phyloP scores from a whole-genome alignment of 2,888 invertebrate genomes.

The Trimorus sp. region DNA sequence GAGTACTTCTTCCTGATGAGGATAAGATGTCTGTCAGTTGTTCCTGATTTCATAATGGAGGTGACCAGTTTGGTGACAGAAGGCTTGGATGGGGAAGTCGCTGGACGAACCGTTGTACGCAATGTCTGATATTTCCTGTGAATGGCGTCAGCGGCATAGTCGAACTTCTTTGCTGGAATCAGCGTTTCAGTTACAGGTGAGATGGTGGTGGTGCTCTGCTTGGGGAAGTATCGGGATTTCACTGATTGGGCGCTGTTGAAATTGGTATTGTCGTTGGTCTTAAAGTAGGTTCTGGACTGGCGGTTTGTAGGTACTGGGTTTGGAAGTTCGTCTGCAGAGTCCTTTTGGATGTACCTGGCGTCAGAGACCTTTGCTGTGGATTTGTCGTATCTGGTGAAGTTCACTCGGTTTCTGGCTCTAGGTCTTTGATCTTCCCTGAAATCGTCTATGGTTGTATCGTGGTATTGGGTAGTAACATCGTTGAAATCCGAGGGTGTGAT shows the following conservation, averaged over 20 bases:
- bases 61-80: constrained; percentile 82
- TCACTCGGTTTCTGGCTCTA: constrained; percentile 16
- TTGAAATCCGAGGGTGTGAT: neutral
- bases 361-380: constrained; percentile 45
- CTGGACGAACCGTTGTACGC: constrained; percentile 69
- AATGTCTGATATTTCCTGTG: constrained; percentile 75
- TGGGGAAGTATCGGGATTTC: constrained; percentile 73
- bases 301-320: constrained; percentile 20
- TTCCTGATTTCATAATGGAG: constrained; percentile 81
- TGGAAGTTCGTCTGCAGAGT: constrained; percentile 65
- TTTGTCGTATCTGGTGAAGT: constrained; percentile 54
- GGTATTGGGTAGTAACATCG: constrained; percentile 2
- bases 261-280: constrained; percentile 23
- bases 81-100: constrained; percentile 73
- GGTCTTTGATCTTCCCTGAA: constrained; percentile 13
- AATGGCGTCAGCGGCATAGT: constrained; percentile 77
- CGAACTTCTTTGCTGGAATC: constrained; percentile 79
- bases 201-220: constrained; percentile 72
- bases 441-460: neutral
- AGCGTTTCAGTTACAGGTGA: constrained; percentile 76
- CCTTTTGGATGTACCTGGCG: neutral
- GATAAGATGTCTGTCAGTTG: constrained; percentile 82
- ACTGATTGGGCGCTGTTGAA: constrained; percentile 37
- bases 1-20: constrained; percentile 80
- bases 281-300: constrained; percentile 55